Conservation (phyloP, 2,113 vertebrate species). For the Prunella fulvescens region DNA sequence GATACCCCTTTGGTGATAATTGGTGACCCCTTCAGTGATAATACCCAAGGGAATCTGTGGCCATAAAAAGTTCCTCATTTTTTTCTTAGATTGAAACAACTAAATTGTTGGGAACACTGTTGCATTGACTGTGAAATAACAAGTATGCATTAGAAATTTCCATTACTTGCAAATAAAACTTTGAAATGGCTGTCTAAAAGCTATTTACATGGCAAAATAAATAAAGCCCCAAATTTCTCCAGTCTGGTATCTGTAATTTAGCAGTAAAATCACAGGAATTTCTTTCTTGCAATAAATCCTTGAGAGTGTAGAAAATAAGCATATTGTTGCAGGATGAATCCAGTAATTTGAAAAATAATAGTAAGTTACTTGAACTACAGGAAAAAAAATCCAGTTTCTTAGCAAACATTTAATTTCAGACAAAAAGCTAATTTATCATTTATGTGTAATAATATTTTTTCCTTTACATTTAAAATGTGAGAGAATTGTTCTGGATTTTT, state of each 20-base stretch:
- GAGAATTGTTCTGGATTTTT: rapidly evolving
- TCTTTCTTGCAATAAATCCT: neutral
- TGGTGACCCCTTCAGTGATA: too few species aligned
- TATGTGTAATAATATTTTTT: neutral
- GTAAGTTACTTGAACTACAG: neutral
- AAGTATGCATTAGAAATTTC: neutral
- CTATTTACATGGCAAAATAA: neutral
- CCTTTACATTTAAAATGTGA: neutral
- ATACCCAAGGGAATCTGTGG: neutral
- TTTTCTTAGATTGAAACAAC: neutral
- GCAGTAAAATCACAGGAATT: neutral
- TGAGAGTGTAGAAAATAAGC: neutral
- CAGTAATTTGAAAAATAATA: neutral
- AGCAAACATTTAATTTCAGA: neutral
- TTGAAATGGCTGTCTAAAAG: neutral
- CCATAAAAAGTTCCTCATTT: neutral
- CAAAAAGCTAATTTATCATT: neutral
- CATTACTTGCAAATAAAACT: neutral
- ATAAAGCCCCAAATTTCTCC: neutral
- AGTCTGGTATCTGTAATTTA: neutral
- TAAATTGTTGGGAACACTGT: neutral
- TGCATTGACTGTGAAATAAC: neutral
- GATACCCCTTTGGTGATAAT: too few species aligned
- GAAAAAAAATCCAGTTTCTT: neutral
- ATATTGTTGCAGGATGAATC: neutral